These are phyloP conservation scores for Halichoerus grypus DNA, from an alignment of 2,113 vertebrate species.

Conservation along the genomic window DNA sequence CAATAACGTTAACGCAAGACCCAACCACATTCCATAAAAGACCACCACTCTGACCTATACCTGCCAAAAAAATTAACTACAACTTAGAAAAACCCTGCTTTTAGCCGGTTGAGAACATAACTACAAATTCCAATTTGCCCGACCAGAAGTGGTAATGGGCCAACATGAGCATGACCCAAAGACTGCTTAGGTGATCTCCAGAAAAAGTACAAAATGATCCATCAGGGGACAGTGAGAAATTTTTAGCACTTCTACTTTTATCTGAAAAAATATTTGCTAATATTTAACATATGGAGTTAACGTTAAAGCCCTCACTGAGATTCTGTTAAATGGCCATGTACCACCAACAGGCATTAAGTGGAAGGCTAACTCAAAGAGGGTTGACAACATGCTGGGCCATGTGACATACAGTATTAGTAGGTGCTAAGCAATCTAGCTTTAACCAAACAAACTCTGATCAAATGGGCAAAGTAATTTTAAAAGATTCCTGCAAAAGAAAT, in stretches of 20 bases:
- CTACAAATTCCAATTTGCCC: not conserved
- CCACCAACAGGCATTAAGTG: not conserved
- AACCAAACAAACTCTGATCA: not conserved
- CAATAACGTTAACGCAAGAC: not conserved
- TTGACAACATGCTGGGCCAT: not conserved
- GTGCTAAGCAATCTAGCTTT: not conserved
- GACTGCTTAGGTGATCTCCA: not conserved
- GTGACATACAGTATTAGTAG: not conserved
- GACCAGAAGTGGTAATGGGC: not conserved
- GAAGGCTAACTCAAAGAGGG: not conserved
- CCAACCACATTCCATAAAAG: not conserved
- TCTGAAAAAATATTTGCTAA: not conserved
- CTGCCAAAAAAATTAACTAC: not conserved
- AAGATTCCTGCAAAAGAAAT: conserved; percentile 17
- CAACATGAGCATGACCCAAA: not conserved
- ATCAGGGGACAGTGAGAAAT: not conserved
- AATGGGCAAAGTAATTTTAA: not conserved
- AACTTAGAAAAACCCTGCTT: not conserved
- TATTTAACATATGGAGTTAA: not conserved
- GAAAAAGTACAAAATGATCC: not conserved
- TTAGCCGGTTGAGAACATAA: not conserved
- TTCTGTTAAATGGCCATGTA: not conserved
- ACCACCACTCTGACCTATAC: not conserved
- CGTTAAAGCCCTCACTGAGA: not conserved
- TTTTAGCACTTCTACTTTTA: not conserved